Percentiles rank a stretch among this genome's conserved stretches.
Evolutionary conservation across 2,113 vertebrate species (phyloP).

Genomic region (Eptesicus fuscus): DNA sequence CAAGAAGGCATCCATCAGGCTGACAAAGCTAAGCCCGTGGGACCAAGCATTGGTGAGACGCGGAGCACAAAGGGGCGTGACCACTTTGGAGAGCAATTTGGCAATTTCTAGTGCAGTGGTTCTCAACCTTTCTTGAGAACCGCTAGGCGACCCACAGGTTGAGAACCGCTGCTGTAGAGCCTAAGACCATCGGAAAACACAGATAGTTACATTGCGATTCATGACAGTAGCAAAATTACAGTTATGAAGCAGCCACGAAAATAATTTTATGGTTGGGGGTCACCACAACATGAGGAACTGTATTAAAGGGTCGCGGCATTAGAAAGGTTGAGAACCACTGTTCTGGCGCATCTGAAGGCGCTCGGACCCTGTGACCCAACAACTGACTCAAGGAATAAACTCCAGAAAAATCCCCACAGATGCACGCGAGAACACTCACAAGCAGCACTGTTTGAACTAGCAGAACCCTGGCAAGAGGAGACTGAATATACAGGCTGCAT

Average conservation of each 20-base stretch:
- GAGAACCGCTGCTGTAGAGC: too few relatives aligned
- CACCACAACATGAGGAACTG: too few relatives aligned
- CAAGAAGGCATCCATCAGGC: background rate
- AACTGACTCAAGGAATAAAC: background rate
- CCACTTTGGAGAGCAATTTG: background rate
- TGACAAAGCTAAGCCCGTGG: too few relatives aligned
- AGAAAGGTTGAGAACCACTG: too few relatives aligned
- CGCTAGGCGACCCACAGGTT: too few relatives aligned
- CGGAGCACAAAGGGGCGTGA: rapidly evolving
- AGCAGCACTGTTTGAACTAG: background rate
- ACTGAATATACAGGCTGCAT: background rate
- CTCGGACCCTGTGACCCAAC: background rate
- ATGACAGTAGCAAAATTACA: too few relatives aligned
- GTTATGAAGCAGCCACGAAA: too few relatives aligned
- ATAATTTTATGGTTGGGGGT: too few relatives aligned
- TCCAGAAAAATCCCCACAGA: background rate
- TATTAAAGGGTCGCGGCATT: too few relatives aligned
- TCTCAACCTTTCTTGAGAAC: too few relatives aligned
- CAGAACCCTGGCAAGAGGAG: background rate
- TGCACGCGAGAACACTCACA: background rate
- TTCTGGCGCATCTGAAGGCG: background rate
- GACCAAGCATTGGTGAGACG: rapidly evolving
- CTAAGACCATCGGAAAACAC: too few relatives aligned
- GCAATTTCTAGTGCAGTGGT: background rate
- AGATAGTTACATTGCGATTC: too few relatives aligned